Evolutionary conservation across 2,113 vertebrate genomes (phyloP), one percentile per base, ranked within the genome.

Genomic region (Eira barbara): DNA sequence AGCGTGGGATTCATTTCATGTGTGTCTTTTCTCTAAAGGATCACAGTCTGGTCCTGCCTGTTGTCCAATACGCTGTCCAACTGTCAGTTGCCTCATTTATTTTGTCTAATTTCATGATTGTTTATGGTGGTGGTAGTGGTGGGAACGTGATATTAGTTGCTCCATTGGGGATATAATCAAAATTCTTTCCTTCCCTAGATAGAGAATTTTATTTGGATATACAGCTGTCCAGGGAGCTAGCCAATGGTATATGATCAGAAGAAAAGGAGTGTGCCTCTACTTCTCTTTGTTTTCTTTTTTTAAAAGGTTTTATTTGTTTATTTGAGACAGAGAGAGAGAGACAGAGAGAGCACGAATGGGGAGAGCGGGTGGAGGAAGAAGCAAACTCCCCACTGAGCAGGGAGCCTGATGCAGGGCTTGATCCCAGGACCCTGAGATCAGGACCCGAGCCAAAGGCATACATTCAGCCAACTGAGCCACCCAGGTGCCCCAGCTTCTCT

Each of bases 31-130:
- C 55, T 61, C 36, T 80, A 45, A n/a, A 76, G 67, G 85, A 20
- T 71, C 42, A 47, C 73, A 7, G 20, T 92, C 89, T 57, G 2
- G n/a, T 49, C 7, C 61, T 59, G 69, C 42, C 34, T 74, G 11
- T 27, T 81, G 73, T 39, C 49, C 34, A 8, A 49, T 47, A 76
- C 14, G 17, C 27, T 71, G 91, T 71, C 71, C 80, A 78, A 42
- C 20, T 76, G 45, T 57, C 73, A 52, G 4, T 47, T 81, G 65
- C 13, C 47, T 89, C 59, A 31, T 61, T 8, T 65, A n/a, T 74
- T 96, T 82, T 78, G 55, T 95, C 92, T 91, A 94, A 49, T 89
- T 93, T 95, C 67, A 89, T 10, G 78, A 29, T 67, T 86, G 79
- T 78, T 91, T 79, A 61, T 39, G 27, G 47, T 21, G n/a, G 36